Evolutionary conservation across 2,113 vertebrate species (phyloP).

Genomic region (Gobius niger): DNA sequence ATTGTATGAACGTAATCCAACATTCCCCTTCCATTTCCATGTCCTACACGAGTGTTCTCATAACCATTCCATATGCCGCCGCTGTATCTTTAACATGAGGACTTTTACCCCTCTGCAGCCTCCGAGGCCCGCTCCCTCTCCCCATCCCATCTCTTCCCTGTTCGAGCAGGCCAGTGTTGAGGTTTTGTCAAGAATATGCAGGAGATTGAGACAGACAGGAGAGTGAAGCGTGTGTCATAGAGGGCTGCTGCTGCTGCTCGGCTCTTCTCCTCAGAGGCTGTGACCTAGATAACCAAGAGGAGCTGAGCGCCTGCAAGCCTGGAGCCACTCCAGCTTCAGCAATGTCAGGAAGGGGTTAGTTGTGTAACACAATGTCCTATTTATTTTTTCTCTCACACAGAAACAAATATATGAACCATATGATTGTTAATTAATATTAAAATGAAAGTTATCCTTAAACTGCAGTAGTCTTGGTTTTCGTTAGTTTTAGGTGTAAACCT

Average conservation of each 20-base stretch:
- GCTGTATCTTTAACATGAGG: constrained; percentile 53
- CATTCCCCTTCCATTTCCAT: constrained; percentile 50
- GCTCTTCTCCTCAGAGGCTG: constrained; percentile 72
- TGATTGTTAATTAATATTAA: constrained; percentile 17
- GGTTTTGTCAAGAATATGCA: constrained; percentile 70
- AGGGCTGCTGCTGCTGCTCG: constrained; percentile 64
- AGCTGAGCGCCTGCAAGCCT: constrained; percentile 73
- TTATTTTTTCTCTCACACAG: constrained; percentile 65
- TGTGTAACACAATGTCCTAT: constrained; percentile 77
- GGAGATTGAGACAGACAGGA: constrained; percentile 73
- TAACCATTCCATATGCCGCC: constrained; percentile 46
- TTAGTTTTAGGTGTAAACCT: neutral
- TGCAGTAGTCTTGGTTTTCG: neutral
- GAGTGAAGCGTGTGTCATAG: constrained; percentile 75
- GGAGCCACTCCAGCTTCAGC: constrained; percentile 73
- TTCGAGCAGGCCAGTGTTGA: constrained; percentile 58
- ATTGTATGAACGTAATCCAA: constrained; percentile 54
- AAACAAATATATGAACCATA: constrained; percentile 47
- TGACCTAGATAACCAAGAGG: constrained; percentile 78
- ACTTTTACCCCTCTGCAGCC: constrained; percentile 20
- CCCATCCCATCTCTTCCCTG: constrained; percentile 18
- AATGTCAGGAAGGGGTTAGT: constrained; percentile 77
- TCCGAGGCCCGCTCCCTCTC: constrained; percentile 33
- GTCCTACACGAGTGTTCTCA: constrained; percentile 46
- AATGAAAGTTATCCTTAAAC: neutral